phyloP scores from a whole-genome alignment of 2,888 invertebrate genomes.

The Polietes domitor region DNA sequence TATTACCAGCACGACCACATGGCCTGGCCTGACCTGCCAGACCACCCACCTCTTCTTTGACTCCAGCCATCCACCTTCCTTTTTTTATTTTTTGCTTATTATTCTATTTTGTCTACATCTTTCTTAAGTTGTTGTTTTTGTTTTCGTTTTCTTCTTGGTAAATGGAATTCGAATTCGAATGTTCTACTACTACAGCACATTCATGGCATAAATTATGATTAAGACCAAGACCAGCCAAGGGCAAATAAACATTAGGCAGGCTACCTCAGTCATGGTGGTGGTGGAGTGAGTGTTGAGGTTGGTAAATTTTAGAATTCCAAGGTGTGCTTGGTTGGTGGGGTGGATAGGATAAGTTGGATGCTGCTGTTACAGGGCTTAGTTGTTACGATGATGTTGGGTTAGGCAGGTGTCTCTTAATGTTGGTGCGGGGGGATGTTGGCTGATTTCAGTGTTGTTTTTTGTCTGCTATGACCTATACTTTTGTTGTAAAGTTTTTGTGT shows the following conservation, averaged over 20 bases:
- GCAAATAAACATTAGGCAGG: slow-evolving; percentile 85
- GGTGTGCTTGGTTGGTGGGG: background rate
- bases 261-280: slow-evolving; percentile 78
- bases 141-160: slow-evolving; percentile 1
- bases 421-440: background rate
- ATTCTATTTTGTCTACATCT: background rate
- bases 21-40: no score
- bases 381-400: background rate
- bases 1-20: no score
- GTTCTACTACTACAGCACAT: slow-evolving; percentile 82
- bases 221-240: slow-evolving; percentile 86
- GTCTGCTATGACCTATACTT: no score
- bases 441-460: background rate
- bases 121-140: slow-evolving; percentile 23
- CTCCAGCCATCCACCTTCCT: background rate
- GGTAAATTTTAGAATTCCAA: no score
- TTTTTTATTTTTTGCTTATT: background rate
- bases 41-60: no score
- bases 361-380: background rate
- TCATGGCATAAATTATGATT: slow-evolving; percentile 85
- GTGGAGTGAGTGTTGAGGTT: slow-evolving; percentile 8
- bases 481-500: no score
- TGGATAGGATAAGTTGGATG: background rate
- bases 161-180: background rate
- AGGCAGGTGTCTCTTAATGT: background rate